phyloP scores from a whole-genome alignment of 2,113 vertebrate species.

The Hymenochirus boettgeri region DNA sequence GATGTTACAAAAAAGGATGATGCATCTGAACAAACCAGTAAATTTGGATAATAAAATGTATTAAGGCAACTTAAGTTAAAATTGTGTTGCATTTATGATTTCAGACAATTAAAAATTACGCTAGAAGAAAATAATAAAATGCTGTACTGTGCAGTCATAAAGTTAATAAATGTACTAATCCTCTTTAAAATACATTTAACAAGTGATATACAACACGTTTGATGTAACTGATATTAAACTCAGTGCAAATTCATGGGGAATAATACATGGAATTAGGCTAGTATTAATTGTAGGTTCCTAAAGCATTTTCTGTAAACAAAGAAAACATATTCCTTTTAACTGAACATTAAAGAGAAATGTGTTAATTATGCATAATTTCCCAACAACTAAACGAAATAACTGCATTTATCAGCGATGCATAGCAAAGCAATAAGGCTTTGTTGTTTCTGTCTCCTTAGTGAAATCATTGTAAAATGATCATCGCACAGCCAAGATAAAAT shows the following conservation, averaged over 20 bases:
- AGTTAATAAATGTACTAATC: not conserved
- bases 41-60: conserved; percentile 25
- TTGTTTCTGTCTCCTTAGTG: not conserved
- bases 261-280: not conserved
- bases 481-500: not conserved
- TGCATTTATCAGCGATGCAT: not conserved
- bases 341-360: not conserved
- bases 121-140: not conserved
- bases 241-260: not conserved
- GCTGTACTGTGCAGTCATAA: not conserved
- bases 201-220: not conserved
- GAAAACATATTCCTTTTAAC: not conserved
- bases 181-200: not conserved
- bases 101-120: not conserved
- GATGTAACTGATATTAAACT: conserved; percentile 21
- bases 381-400: conserved; percentile 2
- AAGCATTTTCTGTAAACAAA: not conserved
- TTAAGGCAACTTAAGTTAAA: not conserved
- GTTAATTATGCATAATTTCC: not conserved
- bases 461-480: conserved; percentile 12
- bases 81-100: not conserved
- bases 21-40: conserved; percentile 27
- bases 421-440: not conserved
- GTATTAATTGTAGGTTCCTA: conserved; percentile 10
- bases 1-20: not conserved